Base-by-base conservation (phyloP, 53 echinoderm and acorn worm species). In the Zoroaster sp. region DNA sequence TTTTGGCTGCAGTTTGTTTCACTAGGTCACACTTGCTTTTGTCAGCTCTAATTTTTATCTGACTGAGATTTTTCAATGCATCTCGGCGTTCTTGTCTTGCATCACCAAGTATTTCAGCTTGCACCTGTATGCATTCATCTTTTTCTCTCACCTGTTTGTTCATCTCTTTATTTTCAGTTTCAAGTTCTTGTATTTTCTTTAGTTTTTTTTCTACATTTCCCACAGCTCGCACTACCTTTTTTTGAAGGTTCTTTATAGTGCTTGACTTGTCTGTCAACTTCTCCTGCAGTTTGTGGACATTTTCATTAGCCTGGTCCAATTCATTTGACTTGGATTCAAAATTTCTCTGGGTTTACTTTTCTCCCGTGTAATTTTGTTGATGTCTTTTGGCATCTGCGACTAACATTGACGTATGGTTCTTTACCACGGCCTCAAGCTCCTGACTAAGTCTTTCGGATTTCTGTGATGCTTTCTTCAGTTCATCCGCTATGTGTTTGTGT, bases 11-110 rank as follows among this genome's bases (percentile, higher is more conserved):
- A 35, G 87, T 79, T 72, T 54, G 47, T 11, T 44, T 17, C 14
- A 80, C 21, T n/a, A 83, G 18, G 7, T 25, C 35, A 12, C 38
- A 72, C 43, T 25, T 67, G 18, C 37, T 78, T 80, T 54, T 39
- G 52, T 79, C 74, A 45, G 78, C 44, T 23, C 59, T 40, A 6
- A 6, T 40, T 34, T 67, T 90, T 35, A 85, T 35, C 71, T 59
- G 74, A 66, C 69, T 76, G 7, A 75, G 28, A 10, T 77, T 55
- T 52, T 87, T 77, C 42, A 87, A 40, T 5, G 87, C 87, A 15
- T 72, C 23, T 8, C 87, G 51, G n/a, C 55, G 46, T 25, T 80
- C 51, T 18, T 68, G 80, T 11, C 37, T 46, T 82, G 35, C 70
- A 21, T 34, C 25, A 2, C 34, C 46, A 23, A 73, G 31, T 31